Evolutionary conservation across 2,797 vertebrate species (phyloP), one percentile per base, ranked within the genome.

Genomic region (Cephalopachus bancanus): DNA sequence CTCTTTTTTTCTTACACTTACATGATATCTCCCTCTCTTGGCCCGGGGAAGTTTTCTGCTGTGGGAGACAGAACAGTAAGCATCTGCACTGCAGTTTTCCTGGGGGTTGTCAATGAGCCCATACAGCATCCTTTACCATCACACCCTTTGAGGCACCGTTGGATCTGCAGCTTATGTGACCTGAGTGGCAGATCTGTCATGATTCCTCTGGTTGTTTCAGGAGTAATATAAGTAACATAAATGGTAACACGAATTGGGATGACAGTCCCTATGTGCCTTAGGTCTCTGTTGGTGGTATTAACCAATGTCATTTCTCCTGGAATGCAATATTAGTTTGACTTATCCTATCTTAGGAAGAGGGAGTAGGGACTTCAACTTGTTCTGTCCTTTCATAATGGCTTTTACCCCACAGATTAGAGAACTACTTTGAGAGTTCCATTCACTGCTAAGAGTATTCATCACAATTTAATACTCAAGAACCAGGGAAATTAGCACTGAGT

Each of bases 341-440:
- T 10, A 67, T 69, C 28, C 75, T 69, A 2, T 69, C 26, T 22
- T 65, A 0, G 15, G 4, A 93, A 60, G 22, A 86, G 6, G 14
- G 20, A 11, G 53, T 28, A 85, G 19, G 28, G 24, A 22, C 44
- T 44, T 86, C 69, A 15, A 64, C 9, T 44, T 93, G 16, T n/a
- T 95, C 30, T 89, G 86, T 89, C 16, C 30, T 67, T 22, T 37
- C 15, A 24, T 33, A 88, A 17, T 78, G 24, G 14, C 14, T 91
- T 93, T 83, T 92, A 65, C 15, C 92, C 17, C 26, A 89, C 1
- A 57, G 67, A 51, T 69, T n/a, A 93, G 30, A 95, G 15, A 85
- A 79, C 14, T 91, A 78, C 72, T 69, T 53, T 91, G 59, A 84
- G 26, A 20, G 8, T 83, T 89, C 11, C 7, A 62, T 2, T 1